Evolutionary conservation across 2,113 vertebrate species (phyloP).

Genomic region (Mormyrus lacerda): DNA sequence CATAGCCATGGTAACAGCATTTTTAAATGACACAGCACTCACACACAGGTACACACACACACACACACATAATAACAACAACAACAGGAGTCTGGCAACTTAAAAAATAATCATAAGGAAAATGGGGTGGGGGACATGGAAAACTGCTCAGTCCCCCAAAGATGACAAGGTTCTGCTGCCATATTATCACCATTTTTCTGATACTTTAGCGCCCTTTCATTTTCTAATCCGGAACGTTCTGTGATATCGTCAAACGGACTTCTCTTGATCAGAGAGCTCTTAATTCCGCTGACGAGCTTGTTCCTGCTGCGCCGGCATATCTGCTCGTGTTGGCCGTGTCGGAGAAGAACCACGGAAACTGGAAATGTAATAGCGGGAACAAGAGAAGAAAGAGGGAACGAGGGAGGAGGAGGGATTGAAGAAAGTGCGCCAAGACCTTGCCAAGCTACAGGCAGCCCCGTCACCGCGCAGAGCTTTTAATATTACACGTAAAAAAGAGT

Average conservation of each 20-base stretch:
- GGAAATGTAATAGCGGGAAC: not conserved
- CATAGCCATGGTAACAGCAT: constrained; percentile 15
- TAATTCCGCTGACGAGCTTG: not conserved
- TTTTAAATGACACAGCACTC: not conserved
- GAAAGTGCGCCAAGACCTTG: not conserved
- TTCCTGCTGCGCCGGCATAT: not conserved
- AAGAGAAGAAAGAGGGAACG: not conserved
- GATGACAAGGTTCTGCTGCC: not conserved
- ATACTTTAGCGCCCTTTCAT: not conserved
- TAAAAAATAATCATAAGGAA: not conserved
- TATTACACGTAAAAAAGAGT: not conserved
- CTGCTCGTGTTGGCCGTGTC: not conserved
- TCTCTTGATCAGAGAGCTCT: not conserved
- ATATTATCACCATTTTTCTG: not conserved
- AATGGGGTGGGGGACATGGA: not conserved
- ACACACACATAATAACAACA: not conserved
- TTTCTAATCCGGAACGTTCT: not conserved
- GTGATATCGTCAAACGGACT: not conserved
- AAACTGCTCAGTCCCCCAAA: not conserved
- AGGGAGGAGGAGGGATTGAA: not conserved
- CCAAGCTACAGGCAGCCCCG: not conserved
- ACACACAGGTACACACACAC: not conserved
- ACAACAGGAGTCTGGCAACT: not conserved
- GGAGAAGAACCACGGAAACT: not conserved
- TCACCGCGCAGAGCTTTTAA: not conserved